Evolutionary conservation across 2,888 invertebrate genomes (phyloP).

Genomic region (Monoplex corrugatus): DNA sequence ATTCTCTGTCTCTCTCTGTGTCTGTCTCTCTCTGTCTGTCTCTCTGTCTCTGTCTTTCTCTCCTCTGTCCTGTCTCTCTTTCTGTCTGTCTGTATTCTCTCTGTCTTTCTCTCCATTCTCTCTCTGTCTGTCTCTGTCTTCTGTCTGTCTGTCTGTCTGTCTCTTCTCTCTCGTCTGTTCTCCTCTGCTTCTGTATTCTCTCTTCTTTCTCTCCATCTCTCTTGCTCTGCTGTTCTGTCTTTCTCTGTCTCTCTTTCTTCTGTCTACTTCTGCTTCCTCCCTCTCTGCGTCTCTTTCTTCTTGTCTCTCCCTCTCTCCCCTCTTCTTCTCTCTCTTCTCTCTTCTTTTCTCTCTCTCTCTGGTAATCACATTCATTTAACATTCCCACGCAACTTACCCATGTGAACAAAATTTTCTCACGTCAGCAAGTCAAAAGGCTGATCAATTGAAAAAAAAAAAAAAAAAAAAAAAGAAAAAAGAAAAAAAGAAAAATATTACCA

Average conservation of each 20-base stretch:
- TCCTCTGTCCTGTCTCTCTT: too few relatives aligned
- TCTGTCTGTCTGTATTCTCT: too few relatives aligned
- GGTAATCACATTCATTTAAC: not conserved
- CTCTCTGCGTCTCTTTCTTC: not conserved
- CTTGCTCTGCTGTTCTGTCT: not conserved
- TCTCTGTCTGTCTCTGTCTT: not conserved
- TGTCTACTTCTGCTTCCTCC: not conserved
- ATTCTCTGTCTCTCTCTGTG: too few relatives aligned
- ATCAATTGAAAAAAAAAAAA: not conserved
- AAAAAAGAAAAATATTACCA: not conserved
- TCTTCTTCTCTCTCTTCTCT: not conserved
- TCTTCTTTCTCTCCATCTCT: slow-evolving; percentile 4
- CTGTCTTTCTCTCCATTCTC: not conserved
- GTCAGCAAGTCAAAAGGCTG: not conserved
- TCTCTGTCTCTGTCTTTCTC: not conserved
- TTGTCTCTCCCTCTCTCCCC: not conserved
- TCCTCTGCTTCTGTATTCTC: too few relatives aligned
- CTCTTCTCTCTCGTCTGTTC: too few relatives aligned
- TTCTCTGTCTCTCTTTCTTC: not conserved
- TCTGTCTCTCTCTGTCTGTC: not conserved
- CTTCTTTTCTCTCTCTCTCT: not conserved
- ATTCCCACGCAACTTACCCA: not conserved
- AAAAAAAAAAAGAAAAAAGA: not conserved
- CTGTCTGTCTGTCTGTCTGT: not conserved
- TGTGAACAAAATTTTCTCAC: not conserved